These are phyloP conservation scores for Orchesella cincta DNA, from an alignment of 1,140 invertebrate genomes.

Conservation along the genomic window DNA sequence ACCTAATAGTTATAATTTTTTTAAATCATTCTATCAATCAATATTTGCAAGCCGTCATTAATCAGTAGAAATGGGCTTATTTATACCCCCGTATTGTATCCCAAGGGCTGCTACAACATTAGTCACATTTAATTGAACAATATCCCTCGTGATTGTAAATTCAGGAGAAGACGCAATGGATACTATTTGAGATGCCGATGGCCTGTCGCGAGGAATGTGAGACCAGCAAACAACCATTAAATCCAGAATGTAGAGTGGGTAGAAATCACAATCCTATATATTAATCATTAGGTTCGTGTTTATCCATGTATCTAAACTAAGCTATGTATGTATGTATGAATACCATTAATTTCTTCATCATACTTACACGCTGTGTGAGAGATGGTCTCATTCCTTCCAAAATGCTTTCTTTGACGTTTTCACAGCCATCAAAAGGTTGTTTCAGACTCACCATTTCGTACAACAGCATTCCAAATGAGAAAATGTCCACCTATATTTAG, in stretches of 20 bases:
- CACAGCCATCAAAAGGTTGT: constrained; percentile 91
- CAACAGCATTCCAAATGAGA: constrained; percentile 99
- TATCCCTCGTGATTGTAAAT: constrained; percentile 84
- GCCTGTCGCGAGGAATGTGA: constrained; percentile 80
- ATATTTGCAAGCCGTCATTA: constrained; percentile 5
- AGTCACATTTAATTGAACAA: constrained; percentile 59
- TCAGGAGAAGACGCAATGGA: constrained; percentile 88
- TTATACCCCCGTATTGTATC: constrained; percentile 45
- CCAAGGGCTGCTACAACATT: constrained; percentile 47
- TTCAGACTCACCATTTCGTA: constrained; percentile 92
- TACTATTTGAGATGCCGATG: constrained; percentile 90
- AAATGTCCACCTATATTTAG: constrained; percentile 87
- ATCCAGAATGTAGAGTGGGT: constrained; percentile 88
- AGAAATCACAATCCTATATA: constrained; percentile 63
- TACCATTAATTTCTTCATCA: background rate
- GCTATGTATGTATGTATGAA: too few species aligned
- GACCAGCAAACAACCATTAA: constrained; percentile 95
- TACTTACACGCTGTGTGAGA: constrained; percentile 74
- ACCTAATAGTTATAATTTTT: constrained; percentile 36
- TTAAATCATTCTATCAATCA: background rate
- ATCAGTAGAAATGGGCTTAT: background rate
- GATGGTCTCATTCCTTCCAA: constrained; percentile 89
- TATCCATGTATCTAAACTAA: too few species aligned
- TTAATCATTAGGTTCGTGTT: too few species aligned
- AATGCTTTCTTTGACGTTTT: constrained; percentile 93